Base-by-base conservation (phyloP, 2,113 vertebrate species). In the Tretioscincus oriximinensis region DNA sequence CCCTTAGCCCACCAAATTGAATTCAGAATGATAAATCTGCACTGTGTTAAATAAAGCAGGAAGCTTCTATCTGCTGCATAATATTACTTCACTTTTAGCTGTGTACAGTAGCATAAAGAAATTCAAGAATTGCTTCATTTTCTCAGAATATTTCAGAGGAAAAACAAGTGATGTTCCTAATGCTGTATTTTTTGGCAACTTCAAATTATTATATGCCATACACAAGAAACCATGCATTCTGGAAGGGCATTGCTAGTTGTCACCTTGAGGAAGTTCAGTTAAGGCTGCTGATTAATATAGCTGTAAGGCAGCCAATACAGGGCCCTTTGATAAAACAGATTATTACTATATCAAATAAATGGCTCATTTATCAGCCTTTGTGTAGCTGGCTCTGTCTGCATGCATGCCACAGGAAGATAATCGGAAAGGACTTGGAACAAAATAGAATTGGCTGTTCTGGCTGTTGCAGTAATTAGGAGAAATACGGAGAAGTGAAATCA, bases 331-430 rank as follows among this genome's bases (percentile, higher is more conserved):
- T 90, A 92, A 90, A 91, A 93, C 83, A 90, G 85, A 92, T 90
- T 93, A 89, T 90, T 92, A 81, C 35, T 12, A 26, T 90, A 92
- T 90, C 85, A 90, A 91, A 92, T 89, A 91, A 94, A 80, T 88
- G 74, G 26, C 69, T 92, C 87, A 83, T 93, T 92, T 90, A 81
- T 92, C 92, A 93, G 66, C n/a, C 9, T 81, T 87, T 89, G 45
- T 81, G 67, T 74, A 81, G 24, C 11, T 84, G 76, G 26, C 66
- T 88, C 12, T 83, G 64, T 87, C 87, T 81, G 66, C 69, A 70
- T 1, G 5, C 67, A 45, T 91, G 86, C 24, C n/a, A 31, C 2
- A 60, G n/a, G 74, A 90, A 86, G 83, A 92, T 90, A 91, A 94
- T 90, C 71, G 67, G 77, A 77, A 4, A 60, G 20, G 74, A 1